phyloP scores from a whole-genome alignment of 1,140 invertebrate genomes.

The Drosophila insularis region DNA sequence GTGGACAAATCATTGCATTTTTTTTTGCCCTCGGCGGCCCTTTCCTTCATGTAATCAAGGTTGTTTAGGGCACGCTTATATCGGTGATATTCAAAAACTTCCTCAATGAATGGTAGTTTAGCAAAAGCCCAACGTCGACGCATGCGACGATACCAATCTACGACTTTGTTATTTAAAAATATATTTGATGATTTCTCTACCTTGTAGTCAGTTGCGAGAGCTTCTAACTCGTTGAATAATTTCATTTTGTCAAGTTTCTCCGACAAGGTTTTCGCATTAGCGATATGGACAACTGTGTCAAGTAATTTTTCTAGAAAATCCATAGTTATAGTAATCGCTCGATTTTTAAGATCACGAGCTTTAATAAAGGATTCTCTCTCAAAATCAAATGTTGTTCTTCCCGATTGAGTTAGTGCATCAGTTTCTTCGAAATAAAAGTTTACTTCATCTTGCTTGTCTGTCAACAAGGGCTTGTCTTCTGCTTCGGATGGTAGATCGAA shows the following conservation, averaged over 20 bases:
- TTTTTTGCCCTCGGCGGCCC: slow-evolving; percentile 1
- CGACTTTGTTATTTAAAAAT: slow-evolving; percentile 13
- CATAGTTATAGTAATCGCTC: too few species aligned
- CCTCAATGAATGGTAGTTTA: neutral
- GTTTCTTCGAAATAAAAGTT: neutral
- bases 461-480: neutral
- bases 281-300: slow-evolving; percentile 6
- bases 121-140: slow-evolving; percentile 16
- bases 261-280: slow-evolving; percentile 16
- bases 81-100: neutral
- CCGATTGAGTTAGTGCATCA: neutral
- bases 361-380: neutral
- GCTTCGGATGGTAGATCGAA: neutral
- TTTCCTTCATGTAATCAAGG: slow-evolving; percentile 21
- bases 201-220: neutral
- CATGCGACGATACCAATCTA: slow-evolving; percentile 29
- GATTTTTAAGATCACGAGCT: neutral
- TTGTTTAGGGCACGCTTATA: neutral
- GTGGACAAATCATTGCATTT: neutral
- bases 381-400: neutral
- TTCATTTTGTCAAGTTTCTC: slow-evolving; percentile 25
- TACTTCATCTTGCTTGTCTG: neutral
- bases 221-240: neutral
- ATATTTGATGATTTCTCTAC: slow-evolving; percentile 2
- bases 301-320: slow-evolving; percentile 11